Percentiles rank a stretch among this genome's conserved stretches.
phyloP scores from a whole-genome alignment of 1,140 invertebrate genomes.

The Aphis craccivora region DNA sequence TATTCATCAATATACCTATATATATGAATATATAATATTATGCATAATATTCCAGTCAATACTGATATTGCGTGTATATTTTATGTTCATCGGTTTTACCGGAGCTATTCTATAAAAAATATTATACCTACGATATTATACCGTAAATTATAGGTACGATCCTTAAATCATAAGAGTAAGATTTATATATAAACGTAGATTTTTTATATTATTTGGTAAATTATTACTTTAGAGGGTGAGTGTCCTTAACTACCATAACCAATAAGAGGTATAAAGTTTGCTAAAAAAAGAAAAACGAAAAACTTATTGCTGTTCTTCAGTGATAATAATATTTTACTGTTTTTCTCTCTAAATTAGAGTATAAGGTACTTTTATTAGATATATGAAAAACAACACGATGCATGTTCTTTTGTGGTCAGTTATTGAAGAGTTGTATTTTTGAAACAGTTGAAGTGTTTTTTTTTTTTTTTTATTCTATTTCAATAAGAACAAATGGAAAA shows the following conservation, averaged over 20 bases:
- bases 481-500: not conserved
- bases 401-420: not conserved
- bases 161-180: not conserved
- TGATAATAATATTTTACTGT: no score
- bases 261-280: not conserved
- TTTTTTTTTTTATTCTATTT: not conserved
- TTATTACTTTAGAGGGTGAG: not conserved
- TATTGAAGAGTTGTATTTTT: not conserved
- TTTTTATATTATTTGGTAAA: not conserved
- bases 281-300: not conserved
- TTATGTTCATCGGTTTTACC: not conserved
- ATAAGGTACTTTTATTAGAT: no score
- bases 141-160: not conserved
- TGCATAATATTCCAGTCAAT: not conserved
- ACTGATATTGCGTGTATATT: not conserved
- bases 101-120: not conserved
- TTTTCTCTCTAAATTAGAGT: no score
- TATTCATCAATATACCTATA: not conserved
- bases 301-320: not conserved
- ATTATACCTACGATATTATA: not conserved
- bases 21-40: not conserved
- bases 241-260: not conserved
- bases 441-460: not conserved
- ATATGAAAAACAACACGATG: not conserved
- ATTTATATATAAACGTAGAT: not conserved